These are phyloP conservation scores for Prionailurus viverrinus DNA, from an alignment of 2,113 vertebrate species.

Conservation along the genomic window DNA sequence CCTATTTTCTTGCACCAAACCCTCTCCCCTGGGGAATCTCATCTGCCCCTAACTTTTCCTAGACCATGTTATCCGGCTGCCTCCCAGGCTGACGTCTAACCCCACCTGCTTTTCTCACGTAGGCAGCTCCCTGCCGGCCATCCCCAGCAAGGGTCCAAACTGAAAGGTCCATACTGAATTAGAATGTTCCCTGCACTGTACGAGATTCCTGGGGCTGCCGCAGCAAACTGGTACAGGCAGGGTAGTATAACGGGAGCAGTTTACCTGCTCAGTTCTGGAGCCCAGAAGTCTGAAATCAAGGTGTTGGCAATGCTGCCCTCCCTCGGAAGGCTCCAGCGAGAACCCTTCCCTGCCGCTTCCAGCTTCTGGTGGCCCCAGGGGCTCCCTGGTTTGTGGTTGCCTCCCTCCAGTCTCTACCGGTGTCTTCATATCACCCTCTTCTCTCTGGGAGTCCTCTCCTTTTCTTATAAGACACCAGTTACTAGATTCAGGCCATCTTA, in stretches of 20 bases:
- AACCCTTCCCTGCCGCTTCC: neutral
- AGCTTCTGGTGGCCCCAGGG: neutral
- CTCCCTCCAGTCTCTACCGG: neutral
- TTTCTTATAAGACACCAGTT: neutral
- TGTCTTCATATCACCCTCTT: neutral
- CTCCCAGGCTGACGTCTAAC: neutral
- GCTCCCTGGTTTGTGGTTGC: neutral
- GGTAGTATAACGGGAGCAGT: neutral
- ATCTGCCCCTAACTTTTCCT: neutral
- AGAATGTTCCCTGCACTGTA: neutral
- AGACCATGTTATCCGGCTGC: neutral
- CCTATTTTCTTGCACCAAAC: neutral
- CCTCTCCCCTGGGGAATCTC: neutral
- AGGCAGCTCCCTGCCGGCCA: neutral
- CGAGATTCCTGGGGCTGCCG: neutral
- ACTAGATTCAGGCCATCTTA: neutral
- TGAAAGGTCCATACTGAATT: neutral
- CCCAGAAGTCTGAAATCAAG: neutral
- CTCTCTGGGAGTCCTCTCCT: neutral
- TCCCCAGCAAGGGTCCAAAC: neutral
- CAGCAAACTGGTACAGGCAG: neutral
- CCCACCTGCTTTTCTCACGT: neutral
- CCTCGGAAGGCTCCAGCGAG: neutral
- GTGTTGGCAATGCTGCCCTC: accelerated
- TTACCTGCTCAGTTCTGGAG: neutral